Percentiles rank a stretch among this genome's conserved stretches.
Evolutionary conservation across 1,140 invertebrate genomes (phyloP).

Genomic region (Latrodectus geometricus): DNA sequence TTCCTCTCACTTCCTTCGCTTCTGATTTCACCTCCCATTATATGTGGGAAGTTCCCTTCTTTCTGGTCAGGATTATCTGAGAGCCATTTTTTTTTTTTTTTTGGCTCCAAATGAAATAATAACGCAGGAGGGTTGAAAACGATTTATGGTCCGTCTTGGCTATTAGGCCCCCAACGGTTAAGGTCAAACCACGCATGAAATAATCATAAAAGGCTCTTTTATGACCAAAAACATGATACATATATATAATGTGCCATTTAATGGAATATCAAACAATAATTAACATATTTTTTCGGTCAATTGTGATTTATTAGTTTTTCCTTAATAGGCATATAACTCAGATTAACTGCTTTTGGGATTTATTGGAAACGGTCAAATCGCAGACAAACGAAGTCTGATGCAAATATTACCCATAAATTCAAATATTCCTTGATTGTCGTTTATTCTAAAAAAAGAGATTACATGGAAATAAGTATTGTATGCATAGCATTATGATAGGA

Average conservation of each 20-base stretch:
- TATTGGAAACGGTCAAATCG: no score
- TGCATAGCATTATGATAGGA: no score
- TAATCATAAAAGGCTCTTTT: constrained; percentile 10
- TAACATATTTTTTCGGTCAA: constrained; percentile 31
- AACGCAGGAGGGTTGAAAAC: neutral
- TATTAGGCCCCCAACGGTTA: neutral
- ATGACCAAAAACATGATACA: neutral
- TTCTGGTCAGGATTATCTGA: no score
- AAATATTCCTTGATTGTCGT: no score
- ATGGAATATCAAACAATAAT: constrained; percentile 8
- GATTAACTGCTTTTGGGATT: no score
- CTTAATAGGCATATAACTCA: no score
- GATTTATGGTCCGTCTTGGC: neutral
- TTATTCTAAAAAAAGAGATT: no score
- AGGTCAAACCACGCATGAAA: neutral
- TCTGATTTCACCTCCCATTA: neutral
- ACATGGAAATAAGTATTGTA: no score
- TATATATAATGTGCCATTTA: neutral
- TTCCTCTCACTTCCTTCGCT: neutral
- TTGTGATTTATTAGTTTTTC: neutral
- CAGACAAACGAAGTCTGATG: no score
- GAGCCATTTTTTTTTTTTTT: neutral
- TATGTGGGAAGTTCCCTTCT: neutral
- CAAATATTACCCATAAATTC: no score
- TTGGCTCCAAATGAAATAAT: neutral